Conservation (phyloP, 2,113 vertebrate genomes). For the Mobula birostris region DNA sequence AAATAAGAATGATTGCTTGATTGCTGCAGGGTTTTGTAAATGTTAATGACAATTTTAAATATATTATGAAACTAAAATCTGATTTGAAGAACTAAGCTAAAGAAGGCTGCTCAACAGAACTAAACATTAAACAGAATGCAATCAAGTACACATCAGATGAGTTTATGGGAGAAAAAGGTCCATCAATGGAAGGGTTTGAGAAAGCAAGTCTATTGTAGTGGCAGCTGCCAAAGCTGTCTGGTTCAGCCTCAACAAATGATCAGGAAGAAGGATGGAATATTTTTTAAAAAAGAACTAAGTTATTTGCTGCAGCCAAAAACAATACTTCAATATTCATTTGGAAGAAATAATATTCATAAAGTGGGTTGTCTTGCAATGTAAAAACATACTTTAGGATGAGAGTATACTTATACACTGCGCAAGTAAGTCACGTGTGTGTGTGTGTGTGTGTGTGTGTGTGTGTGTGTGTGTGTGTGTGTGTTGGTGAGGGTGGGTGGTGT, state of each 20-base stretch:
- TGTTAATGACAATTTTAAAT: not conserved
- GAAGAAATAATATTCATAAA: slow-evolving; percentile 8
- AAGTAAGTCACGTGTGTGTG: too few relatives aligned
- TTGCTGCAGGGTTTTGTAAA: not conserved
- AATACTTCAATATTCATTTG: not conserved
- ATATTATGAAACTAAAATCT: not conserved
- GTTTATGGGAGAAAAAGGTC: not conserved
- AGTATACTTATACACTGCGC: too few relatives aligned
- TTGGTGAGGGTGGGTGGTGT: too few relatives aligned
- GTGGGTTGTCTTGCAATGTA: too few relatives aligned
- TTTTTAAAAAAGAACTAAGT: not conserved
- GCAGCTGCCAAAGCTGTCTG: not conserved
- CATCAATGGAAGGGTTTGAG: not conserved
- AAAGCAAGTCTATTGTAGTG: not conserved
- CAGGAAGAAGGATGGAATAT: not conserved
- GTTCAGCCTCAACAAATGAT: not conserved
- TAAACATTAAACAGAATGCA: not conserved
- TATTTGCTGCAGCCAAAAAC: not conserved
- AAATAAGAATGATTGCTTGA: not conserved
- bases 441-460: too few relatives aligned
- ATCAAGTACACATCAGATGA: not conserved
- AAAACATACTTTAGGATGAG: too few relatives aligned
- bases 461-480: too few relatives aligned
- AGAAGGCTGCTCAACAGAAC: not conserved
- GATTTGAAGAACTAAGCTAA: not conserved